phyloP scores from a whole-genome alignment of 1,140 invertebrate genomes.

The Alviniconcha marisindica region DNA sequence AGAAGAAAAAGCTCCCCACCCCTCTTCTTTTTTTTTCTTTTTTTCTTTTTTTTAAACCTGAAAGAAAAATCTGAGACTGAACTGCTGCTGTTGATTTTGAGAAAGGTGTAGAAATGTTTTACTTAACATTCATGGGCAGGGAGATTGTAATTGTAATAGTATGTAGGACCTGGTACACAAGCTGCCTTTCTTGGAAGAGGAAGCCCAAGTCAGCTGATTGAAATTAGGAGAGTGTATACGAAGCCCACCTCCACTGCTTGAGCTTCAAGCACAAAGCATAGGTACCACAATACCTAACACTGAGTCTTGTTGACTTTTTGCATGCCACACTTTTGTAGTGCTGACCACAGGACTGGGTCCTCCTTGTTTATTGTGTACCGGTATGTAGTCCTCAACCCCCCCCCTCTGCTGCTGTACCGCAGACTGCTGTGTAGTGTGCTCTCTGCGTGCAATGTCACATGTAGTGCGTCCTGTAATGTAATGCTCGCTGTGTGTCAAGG shows the following conservation, averaged over 20 bases:
- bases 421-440: not conserved
- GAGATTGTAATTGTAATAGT: not conserved
- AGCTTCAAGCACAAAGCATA: too few species aligned
- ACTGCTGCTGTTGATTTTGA: too few species aligned
- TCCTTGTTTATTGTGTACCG: conserved; percentile 25
- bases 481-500: conserved; percentile 12
- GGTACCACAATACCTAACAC: not conserved
- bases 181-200: not conserved
- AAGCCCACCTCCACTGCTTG: too few species aligned
- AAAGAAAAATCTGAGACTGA: too few species aligned
- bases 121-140: too few species aligned
- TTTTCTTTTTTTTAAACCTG: too few species aligned
- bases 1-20: too few species aligned
- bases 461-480: not conserved
- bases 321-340: conserved; percentile 8
- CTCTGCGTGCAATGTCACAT: too few species aligned
- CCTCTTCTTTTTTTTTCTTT: too few species aligned
- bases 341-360: not conserved
- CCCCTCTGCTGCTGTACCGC: not conserved
- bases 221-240: too few species aligned
- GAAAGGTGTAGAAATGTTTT: not conserved
- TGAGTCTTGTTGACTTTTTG: conserved; percentile 5
- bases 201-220: not conserved
- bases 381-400: not conserved
- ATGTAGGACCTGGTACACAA: not conserved